Percentiles rank a stretch among this genome's conserved stretches.
These are phyloP conservation scores for Pasiphila rectangulata DNA, from an alignment of 2,888 invertebrate genomes.

Conservation along the genomic window DNA sequence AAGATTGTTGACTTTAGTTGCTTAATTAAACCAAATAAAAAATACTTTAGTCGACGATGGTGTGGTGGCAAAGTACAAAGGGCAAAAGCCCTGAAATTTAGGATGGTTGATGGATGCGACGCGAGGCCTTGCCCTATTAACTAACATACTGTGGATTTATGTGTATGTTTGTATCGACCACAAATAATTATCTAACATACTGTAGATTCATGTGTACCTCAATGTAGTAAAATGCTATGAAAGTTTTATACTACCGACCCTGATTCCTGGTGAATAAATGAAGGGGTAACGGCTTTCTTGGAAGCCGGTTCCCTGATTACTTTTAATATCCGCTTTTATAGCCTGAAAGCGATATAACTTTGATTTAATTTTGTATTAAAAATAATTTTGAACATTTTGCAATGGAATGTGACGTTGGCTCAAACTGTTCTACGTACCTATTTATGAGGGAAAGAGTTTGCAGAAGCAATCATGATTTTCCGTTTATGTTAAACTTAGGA, in stretches of 20 bases:
- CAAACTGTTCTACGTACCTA: too few relatives aligned
- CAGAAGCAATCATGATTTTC: too few relatives aligned
- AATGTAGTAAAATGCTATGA: constrained; percentile 1
- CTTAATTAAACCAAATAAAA: too few relatives aligned
- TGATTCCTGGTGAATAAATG: constrained; percentile 6
- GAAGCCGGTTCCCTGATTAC: not conserved
- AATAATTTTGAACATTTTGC: not conserved
- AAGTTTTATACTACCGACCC: not conserved
- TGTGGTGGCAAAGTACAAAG: too few relatives aligned
- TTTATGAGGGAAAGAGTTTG: too few relatives aligned
- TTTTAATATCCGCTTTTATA: constrained; percentile 10
- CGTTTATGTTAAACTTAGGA: too few relatives aligned
- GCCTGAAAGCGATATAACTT: constrained; percentile 3
- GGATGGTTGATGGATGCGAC: constrained; percentile 26
- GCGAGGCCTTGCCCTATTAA: too few relatives aligned
- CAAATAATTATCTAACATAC: too few relatives aligned
- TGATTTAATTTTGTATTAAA: not conserved
- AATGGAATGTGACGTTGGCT: not conserved
- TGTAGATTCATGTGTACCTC: not conserved
- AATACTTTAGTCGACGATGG: too few relatives aligned
- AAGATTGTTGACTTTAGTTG: too few relatives aligned
- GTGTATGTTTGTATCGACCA: too few relatives aligned
- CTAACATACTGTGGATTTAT: too few relatives aligned
- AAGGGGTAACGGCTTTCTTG: constrained; percentile 2
- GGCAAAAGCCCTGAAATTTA: constrained; percentile 25